Evolutionary conservation across 2,888 invertebrate genomes (phyloP).

Genomic region (Neoascia interrupta): DNA sequence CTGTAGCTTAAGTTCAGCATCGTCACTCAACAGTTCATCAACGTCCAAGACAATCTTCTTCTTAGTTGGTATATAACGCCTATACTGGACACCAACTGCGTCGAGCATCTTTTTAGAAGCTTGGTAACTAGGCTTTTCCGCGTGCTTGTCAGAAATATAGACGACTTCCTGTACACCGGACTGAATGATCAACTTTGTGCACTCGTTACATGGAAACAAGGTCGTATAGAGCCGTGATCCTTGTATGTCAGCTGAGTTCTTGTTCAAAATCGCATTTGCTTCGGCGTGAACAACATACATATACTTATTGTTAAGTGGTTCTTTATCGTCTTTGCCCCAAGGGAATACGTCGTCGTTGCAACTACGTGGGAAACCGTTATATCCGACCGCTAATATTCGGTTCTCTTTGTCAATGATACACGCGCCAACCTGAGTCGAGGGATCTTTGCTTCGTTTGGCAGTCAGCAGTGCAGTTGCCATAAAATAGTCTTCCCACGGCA

Average conservation of each 20-base stretch:
- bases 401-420: conserved; percentile 93
- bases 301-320: conserved; percentile 87
- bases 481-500: conserved; percentile 96
- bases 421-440: conserved; percentile 95
- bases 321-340: conserved; percentile 85
- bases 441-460: conserved; percentile 97
- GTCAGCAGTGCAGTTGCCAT: conserved; percentile 96
- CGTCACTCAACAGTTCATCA: conserved; percentile 73
- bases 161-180: conserved; percentile 90
- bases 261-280: conserved; percentile 97
- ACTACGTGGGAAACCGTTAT: conserved; percentile 97
- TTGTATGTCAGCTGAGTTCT: conserved; percentile 88
- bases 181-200: conserved; percentile 97
- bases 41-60: conserved; percentile 86
- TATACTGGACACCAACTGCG: conserved; percentile 86
- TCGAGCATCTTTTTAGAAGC: conserved; percentile 92
- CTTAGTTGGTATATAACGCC: conserved; percentile 84
- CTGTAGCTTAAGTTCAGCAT: no score
- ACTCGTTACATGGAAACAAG: conserved; percentile 98
- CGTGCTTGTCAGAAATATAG: conserved; percentile 91
- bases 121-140: conserved; percentile 83
- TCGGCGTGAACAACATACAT: conserved; percentile 98
- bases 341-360: conserved; percentile 94
- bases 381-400: conserved; percentile 95
- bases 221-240: conserved; percentile 93